A percentile compares a stretch with the other conserved stretches of the same genome.
phyloP scores from a whole-genome alignment of 1,140 invertebrate species.

The Nephotettix cincticeps region DNA sequence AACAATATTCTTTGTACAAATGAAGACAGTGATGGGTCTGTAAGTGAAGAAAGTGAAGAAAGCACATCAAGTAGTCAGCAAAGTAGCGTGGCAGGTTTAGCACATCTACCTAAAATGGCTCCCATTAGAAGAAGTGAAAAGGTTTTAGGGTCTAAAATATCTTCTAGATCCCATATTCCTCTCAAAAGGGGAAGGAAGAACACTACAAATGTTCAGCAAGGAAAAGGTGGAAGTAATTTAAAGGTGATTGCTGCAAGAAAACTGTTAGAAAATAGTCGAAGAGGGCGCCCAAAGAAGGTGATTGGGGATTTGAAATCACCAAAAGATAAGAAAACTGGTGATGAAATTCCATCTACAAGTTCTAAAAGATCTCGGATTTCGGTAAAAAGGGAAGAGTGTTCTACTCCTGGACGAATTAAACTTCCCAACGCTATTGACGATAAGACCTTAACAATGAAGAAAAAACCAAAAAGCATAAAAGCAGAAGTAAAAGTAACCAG shows the following conservation, averaged over 20 bases:
- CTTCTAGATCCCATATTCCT: not conserved
- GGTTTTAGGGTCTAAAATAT: not conserved
- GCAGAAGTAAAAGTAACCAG: not conserved
- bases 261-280: not conserved
- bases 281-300: not conserved
- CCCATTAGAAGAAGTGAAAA: not conserved
- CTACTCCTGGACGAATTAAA: not conserved
- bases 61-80: not conserved
- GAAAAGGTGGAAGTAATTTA: not conserved
- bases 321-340: not conserved
- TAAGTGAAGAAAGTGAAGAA: not conserved
- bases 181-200: not conserved
- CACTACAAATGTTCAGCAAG: not conserved
- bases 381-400: not conserved
- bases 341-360: not conserved
- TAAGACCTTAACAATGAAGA: not conserved
- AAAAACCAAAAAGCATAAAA: not conserved
- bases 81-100: not conserved
- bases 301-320: not conserved
- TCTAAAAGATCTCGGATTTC: not conserved
- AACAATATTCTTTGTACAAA: not conserved
- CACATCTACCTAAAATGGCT: not conserved
- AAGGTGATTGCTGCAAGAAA: not conserved
- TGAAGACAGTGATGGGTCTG: constrained; percentile 1
- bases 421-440: not conserved